Evolutionary conservation across 2,888 invertebrate genomes (phyloP), one percentile per base, ranked within the genome.

Genomic region (Eupelmus urozonus): DNA sequence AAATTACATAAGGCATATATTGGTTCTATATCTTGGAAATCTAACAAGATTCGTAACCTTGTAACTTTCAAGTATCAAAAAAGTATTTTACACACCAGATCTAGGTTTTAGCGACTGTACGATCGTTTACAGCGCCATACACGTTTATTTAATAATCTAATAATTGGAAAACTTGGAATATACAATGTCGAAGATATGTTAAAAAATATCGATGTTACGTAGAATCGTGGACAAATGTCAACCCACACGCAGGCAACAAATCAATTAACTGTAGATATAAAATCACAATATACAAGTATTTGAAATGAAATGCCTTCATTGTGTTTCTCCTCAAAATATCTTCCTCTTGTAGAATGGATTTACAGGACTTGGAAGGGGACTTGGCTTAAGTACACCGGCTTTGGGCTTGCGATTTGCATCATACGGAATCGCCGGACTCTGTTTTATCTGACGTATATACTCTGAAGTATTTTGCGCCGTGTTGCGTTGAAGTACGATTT

Each of bases 361-460:
- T 0, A 95, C 94, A 0, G 95, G 95, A 0, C 94, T 94, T 0
- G 93, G 92, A 0, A 93, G 91, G 0, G 92, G 92, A 63, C 92
- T 91, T 0, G 93, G 92, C 85, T 96, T 96, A 1, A 96, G 88
- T n/a, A 95, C 92, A 0, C 96, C 94, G 82, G 94, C 94, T 0
- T 87, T 86, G 0, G 96, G 96, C 83, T 92, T 92, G 73, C 92
- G 94, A 20, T 91, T 91, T 0, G 95, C 92, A 86, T 96, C 95
- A 81, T 92, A 96, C 0, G 96, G 96, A 81, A 96, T 93, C 7
- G 91, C 93, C 0, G 96, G 96, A 53, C 95, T 95, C 67, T 92
- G 92, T 60, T 91, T 90, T 0, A 96, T 91, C 84, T 95, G 94
- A 42, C 92, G 92, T 20, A 93, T 92, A 83, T 96, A 96, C 81